Evolutionary conservation across 37 sponge, comb jelly and placozoan genomes (phyloP), one percentile per base, ranked within the genome.

Genomic region (Lycopodina hypogea): DNA sequence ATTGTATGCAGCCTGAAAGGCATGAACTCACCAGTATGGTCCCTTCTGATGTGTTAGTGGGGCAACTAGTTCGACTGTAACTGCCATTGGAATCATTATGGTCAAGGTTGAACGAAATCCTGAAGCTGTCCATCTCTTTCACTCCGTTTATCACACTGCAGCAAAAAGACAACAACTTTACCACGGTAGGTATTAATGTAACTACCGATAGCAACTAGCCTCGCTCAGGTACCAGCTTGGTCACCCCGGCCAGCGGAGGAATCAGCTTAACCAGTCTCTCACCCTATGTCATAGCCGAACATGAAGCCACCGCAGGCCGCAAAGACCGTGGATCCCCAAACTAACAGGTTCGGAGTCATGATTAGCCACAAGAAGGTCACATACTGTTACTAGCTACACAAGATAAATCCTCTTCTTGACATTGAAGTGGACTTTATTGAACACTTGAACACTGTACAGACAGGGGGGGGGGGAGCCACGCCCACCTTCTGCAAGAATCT

Each of bases 231-330:
- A n/a, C n/a, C n/a, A n/a, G n/a, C n/a, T n/a, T n/a, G n/a, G n/a
- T n/a, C n/a, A n/a, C n/a, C n/a, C n/a, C n/a, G n/a, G n/a, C n/a
- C n/a, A n/a, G n/a, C n/a, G n/a, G n/a, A n/a, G n/a, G n/a, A n/a
- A n/a, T n/a, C n/a, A n/a, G n/a, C n/a, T n/a, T n/a, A n/a, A n/a
- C n/a, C n/a, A n/a, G n/a, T n/a, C n/a, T 0, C 86, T 78, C 38
- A 90, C 91, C 91, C 91, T 35, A 65, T 90, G 76, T 90, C 91
- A 52, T 86, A 90, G 26, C 91, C 91, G 36, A 90, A 90, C 83
- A 90, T 69, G 61, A 90, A 86, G 21, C 91, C 91, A 12, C 87
- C 91, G 51, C 86, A 71, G n/a, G 91, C 85, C 7, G 91, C 87
- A 78, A 90, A 90, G 21, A 60, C n/a, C 0, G 87, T 40, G 51